Percentiles rank a stretch among this genome's conserved stretches.
Evolutionary conservation across 2,888 invertebrate species (phyloP).

Genomic region (Eucera pruinosa): DNA sequence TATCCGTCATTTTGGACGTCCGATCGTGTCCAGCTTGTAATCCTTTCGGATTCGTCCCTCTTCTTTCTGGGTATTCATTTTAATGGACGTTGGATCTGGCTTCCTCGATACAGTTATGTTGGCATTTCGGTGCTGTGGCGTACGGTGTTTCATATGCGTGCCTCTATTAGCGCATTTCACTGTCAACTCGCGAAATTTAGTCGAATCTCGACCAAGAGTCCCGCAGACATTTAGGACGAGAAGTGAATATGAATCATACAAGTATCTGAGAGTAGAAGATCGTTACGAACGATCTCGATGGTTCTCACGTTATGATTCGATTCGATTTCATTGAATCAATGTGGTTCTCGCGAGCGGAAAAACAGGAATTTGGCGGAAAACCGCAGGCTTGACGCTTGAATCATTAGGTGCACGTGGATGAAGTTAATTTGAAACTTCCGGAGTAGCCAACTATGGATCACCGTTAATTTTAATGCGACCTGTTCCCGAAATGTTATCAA

Average conservation of each 20-base stretch:
- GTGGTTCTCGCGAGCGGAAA: not conserved
- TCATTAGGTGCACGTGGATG: conserved; percentile 12
- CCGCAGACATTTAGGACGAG: conserved; percentile 31
- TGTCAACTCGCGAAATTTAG: conserved; percentile 36
- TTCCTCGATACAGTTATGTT: conserved; percentile 34
- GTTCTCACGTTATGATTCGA: conserved; percentile 1
- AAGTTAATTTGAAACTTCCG: conserved; percentile 34
- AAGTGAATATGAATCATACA: conserved; percentile 29
- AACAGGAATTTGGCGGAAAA: not conserved
- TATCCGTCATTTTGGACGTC: conserved; percentile 47
- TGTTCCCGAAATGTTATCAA: conserved; percentile 30
- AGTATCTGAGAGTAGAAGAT: conserved; percentile 26
- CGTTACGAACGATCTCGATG: not conserved
- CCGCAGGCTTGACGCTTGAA: conserved; percentile 1
- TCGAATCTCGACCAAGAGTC: conserved; percentile 17
- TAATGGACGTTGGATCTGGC: conserved; percentile 44
- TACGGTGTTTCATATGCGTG: conserved; percentile 26
- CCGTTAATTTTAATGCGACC: conserved; percentile 38
- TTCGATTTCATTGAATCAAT: not conserved
- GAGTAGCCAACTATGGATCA: conserved; percentile 23
- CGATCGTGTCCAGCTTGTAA: conserved; percentile 50
- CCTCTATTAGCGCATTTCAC: conserved; percentile 42
- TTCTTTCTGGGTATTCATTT: conserved; percentile 46
- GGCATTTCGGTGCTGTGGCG: conserved; percentile 24
- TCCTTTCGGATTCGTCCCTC: conserved; percentile 46